Evolutionary conservation across 2,888 invertebrate species (phyloP), one percentile per base, ranked within the genome.

Genomic region (Tridacna gigas): DNA sequence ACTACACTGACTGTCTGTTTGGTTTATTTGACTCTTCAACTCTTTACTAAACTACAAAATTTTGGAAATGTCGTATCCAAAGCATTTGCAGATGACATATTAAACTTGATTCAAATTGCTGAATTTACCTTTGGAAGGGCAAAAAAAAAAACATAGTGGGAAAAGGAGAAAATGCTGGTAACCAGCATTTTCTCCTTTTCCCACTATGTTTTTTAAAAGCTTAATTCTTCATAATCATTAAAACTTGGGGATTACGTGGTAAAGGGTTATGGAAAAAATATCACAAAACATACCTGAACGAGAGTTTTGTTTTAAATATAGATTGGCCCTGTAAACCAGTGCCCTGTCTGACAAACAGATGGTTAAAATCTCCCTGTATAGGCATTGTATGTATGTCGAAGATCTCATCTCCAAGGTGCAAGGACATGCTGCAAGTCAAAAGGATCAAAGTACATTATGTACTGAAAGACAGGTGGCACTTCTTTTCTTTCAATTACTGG

Each of bases 311-410:
- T 63, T 98, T 96, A 96, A 99, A 99, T 48, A 99, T 98, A 0
- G 99, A 98, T 95, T 99, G 99, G 0, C 99, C 99, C 93, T 99
- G 99, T 0, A 99, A 96, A 96, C 99, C 99, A 0, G 99, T 99
- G 63, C 99, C 99, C 96, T 99, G 99, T 0, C 99, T 97, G 84
- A 99, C 98, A 95, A 98, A 99, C 89, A 99, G 96, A 94, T 99
- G 99, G 95, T 99, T 99, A 96, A 98, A 98, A 94, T 99, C 99
- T 18, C 98, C 98, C 96, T 97, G 95, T 74, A 96, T 94, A 20
- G 98, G 95, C 94, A 99, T 98, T 90, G 97, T 97, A 94, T 99
- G 98, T 0, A 99, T 98, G 95, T 99, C 99, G 94, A 99, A 99
- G 89, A 99, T 98, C 96, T 99, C 99, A 51, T 97, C 97, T 37